Evolutionary conservation across 2,797 vertebrate genomes (phyloP), one percentile per base, ranked within the genome.

Genomic region (Gorsachius magnificus): DNA sequence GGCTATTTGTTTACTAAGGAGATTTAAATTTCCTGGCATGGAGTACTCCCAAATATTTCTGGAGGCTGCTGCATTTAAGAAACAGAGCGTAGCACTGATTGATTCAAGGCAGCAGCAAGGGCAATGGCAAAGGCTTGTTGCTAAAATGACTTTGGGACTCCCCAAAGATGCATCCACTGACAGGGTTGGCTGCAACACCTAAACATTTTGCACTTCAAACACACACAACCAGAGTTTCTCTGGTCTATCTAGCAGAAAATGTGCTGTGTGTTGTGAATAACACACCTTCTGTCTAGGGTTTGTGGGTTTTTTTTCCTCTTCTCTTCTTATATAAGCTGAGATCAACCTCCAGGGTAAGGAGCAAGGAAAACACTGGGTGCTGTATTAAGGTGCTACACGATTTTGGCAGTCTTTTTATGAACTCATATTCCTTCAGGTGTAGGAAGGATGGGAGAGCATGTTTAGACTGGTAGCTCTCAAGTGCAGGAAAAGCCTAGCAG

Each of bases 381-480:
- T 90, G 33, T 57, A 38, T 63, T 61, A 91, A 91, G 80, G 66
- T 60, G 35, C 79, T 45, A 50, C 56, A 75, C 3, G 2, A 72
- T 86, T 53, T 96, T 94, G 70, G 66, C 61, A 74, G 36, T 18
- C 13, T 90, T 87, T 74, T 89, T 56, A 74, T 86, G 69, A 95
- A 85, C 64, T 89, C 69, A 76, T 93, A 66, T 71, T 92, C 82
- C 82, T 89, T 92, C 53, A 88, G 93, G 80, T 80, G 28, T 51
- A 86, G 77, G 69, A 88, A 16, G 26, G 50, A 29, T 83, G 71
- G 13, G 79, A 87, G 31, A 95, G 38, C 92, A 24, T 87, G 91
- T 95, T 93, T 83, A 86, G 74, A 90, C 92, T 56, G 60, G 68
- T 68, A 93, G 60, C 16, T 69, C 60, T 82, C 29, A 91, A 93